These are phyloP conservation scores for Xanthorhoe designata DNA, from an alignment of 2,888 invertebrate species.

Conservation along the genomic window DNA sequence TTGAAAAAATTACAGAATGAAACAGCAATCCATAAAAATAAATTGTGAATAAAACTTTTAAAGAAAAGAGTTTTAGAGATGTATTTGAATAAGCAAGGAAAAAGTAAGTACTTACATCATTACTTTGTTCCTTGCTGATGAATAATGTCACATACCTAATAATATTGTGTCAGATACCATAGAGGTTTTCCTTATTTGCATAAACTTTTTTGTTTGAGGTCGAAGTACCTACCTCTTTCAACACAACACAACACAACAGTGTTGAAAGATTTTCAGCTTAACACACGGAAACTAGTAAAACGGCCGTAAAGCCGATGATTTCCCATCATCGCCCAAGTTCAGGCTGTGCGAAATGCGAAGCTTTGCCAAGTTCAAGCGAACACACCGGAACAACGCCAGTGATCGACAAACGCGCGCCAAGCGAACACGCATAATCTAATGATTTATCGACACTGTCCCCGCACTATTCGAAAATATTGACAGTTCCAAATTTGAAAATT, in stretches of 20 bases:
- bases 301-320: slow-evolving; percentile 15
- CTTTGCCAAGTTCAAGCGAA: slow-evolving; percentile 79
- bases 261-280: slow-evolving; percentile 2
- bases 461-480: slow-evolving; percentile 16
- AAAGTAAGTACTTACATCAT: too few species aligned
- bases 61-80: too few species aligned
- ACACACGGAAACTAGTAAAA: slow-evolving; percentile 16
- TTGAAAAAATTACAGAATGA: too few species aligned
- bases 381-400: slow-evolving; percentile 68
- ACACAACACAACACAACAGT: too few species aligned
- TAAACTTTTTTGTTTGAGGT: background rate
- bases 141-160: too few species aligned
- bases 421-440: slow-evolving; percentile 70
- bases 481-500: slow-evolving; percentile 25
- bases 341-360: slow-evolving; percentile 57
- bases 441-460: slow-evolving; percentile 45
- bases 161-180: background rate
- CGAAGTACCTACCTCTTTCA: too few species aligned
- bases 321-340: slow-evolving; percentile 33
- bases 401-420: slow-evolving; percentile 70
- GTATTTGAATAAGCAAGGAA: too few species aligned
- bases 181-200: background rate
- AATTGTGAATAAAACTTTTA: too few species aligned
- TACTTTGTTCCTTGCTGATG: background rate
- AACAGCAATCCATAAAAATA: too few species aligned